phyloP scores from a whole-genome alignment of 2,888 invertebrate species.

The Atethmia centrago region DNA sequence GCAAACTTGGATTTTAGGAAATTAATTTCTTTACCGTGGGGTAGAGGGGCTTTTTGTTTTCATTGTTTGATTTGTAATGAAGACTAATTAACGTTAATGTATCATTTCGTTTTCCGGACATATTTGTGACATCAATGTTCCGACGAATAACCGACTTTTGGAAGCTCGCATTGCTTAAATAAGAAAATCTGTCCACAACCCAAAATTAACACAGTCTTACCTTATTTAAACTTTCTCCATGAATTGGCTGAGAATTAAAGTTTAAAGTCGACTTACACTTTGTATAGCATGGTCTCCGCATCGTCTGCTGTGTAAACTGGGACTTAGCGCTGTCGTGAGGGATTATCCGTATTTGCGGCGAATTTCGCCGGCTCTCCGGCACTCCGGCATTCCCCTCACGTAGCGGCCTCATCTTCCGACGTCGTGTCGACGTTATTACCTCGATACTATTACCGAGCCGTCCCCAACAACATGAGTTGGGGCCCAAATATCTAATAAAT shows the following conservation, averaged over 20 bases:
- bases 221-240: slow-evolving; percentile 57
- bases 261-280: slow-evolving; percentile 66
- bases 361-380: slow-evolving; percentile 69
- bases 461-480: slow-evolving; percentile 72
- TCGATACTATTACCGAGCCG: slow-evolving; percentile 81
- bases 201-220: slow-evolving; percentile 39
- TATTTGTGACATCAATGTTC: slow-evolving; percentile 4
- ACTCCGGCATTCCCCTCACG: slow-evolving; percentile 83
- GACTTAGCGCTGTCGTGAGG: slow-evolving; percentile 78
- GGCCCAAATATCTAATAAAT: slow-evolving; percentile 72
- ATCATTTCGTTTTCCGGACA: not conserved
- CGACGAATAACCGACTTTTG: no score
- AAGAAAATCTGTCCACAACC: slow-evolving; percentile 1
- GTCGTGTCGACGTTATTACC: slow-evolving; percentile 86
- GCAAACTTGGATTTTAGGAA: slow-evolving; percentile 38
- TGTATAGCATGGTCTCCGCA: slow-evolving; percentile 65
- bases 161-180: not conserved
- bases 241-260: slow-evolving; percentile 62
- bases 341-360: slow-evolving; percentile 83
- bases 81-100: slow-evolving; percentile 5
- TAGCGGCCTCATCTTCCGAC: slow-evolving; percentile 83
- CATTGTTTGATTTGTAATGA: slow-evolving; percentile 37
- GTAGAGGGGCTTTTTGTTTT: not conserved
- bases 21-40: slow-evolving; percentile 14
- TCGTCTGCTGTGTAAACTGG: slow-evolving; percentile 78